These are phyloP conservation scores for Condylura cristata DNA, from an alignment of 2,113 vertebrate species.

Conservation along the genomic window DNA sequence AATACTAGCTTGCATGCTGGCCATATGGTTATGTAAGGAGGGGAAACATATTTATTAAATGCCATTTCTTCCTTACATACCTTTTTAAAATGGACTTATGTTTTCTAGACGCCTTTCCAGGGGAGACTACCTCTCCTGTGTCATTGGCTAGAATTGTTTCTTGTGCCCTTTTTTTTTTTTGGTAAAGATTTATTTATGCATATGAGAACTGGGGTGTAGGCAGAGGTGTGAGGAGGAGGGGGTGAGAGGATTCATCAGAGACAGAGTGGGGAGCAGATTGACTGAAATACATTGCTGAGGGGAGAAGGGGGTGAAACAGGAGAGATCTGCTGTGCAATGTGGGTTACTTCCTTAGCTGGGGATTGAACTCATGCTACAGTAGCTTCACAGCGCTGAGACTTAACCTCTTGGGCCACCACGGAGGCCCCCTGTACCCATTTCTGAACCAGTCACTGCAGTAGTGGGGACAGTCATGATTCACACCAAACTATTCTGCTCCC, in stretches of 20 bases:
- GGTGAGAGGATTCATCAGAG: too few species aligned
- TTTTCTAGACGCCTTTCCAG: neutral
- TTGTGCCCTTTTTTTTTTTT: neutral
- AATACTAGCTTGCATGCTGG: neutral
- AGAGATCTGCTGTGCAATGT: too few species aligned
- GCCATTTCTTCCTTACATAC: neutral
- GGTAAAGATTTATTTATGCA: too few species aligned
- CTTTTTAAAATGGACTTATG: neutral
- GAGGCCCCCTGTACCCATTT: neutral
- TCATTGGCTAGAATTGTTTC: slow-evolving; percentile 1
- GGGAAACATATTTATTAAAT: slow-evolving; percentile 14
- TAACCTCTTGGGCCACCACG: too few species aligned
- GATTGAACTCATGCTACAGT: too few species aligned
- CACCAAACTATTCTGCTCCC: neutral
- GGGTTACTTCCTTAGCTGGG: too few species aligned
- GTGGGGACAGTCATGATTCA: neutral
- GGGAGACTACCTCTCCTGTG: neutral
- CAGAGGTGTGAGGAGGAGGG: too few species aligned
- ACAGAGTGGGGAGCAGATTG: too few species aligned
- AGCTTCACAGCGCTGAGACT: too few species aligned
- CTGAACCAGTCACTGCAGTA: neutral
- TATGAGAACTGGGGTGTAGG: too few species aligned
- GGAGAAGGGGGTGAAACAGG: too few species aligned
- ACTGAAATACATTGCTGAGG: too few species aligned
- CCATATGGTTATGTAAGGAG: neutral